Base-by-base conservation (phyloP, 2,888 invertebrate species). In the Anticlea derivata region DNA sequence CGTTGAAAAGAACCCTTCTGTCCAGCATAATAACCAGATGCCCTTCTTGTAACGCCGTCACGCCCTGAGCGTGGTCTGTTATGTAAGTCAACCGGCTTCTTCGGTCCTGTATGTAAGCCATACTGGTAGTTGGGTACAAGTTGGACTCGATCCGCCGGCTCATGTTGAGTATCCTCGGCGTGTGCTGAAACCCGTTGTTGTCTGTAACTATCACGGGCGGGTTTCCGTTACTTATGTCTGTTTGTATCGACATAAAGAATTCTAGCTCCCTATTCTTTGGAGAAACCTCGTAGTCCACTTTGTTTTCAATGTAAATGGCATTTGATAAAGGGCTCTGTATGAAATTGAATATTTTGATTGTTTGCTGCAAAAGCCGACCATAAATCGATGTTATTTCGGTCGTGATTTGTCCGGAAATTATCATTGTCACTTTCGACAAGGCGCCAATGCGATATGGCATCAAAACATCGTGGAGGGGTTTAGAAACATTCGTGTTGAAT, bases 21-120 rank as follows among this genome's bases (percentile, higher is more conserved):
- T 99, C 99, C 53, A 99, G 86, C 95, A 99, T 97, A 0, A 98
- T 94, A 68, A 99, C 96, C 35, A 99, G 71, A 82, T 94, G 95
- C 1, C 99, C 99, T 3, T 96, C 95, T 68, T 97, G 95, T 78
- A 97, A 94, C 52, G 96, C 95, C 1, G 98, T 95, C 0, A 96
- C 94, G 1, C 98, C 99, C 91, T 98, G 96, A 0, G 98, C 96
- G 71, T 98, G 97, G 54, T 96, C 96, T 0, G 97, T 96, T 24
- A 98, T 76, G 39, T 98, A 77, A 0, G 95, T 96, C 10, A 98
- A 73, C 10, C 98, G 83, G 50, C 91, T 84, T 57, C 79, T 90
- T 1, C 83, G 80, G 68, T 97, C 97, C 79, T 97, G 95, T 58
- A 97, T 94, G 75, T 93, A 97, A 1, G 96, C 94, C 91, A 95